phyloP scores from a whole-genome alignment of 2,888 invertebrate species.

The Parnassius glacialis region DNA sequence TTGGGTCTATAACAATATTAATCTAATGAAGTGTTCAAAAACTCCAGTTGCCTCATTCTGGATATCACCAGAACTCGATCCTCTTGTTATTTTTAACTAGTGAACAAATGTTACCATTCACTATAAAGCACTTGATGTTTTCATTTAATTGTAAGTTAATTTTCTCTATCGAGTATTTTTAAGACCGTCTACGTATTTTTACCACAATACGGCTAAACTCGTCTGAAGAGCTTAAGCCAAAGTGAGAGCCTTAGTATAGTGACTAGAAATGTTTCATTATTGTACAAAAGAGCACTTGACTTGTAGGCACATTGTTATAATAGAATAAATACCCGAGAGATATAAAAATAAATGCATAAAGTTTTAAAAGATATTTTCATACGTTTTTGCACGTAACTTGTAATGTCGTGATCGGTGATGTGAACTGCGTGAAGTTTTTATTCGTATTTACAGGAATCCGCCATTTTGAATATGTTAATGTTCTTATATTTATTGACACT shows the following conservation, averaged over 20 bases:
- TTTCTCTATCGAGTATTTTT: conserved; percentile 52
- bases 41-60: conserved; percentile 25
- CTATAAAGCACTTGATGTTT: conserved; percentile 67
- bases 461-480: conserved; percentile 38
- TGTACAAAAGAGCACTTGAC: conserved; percentile 75
- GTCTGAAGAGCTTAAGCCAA: conserved; percentile 37
- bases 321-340: conserved; percentile 70
- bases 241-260: conserved; percentile 54
- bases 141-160: conserved; percentile 63
- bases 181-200: conserved; percentile 42
- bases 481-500: conserved; percentile 28
- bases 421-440: conserved; percentile 55
- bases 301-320: conserved; percentile 75
- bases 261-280: conserved; percentile 66
- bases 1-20: conserved; percentile 9
- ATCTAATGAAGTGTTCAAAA: conserved; percentile 31
- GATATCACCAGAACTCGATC: conserved; percentile 21
- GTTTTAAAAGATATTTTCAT: conserved; percentile 76
- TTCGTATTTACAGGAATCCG: conserved; percentile 52
- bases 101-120: conserved; percentile 79
- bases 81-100: conserved; percentile 53
- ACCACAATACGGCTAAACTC: conserved; percentile 36
- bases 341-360: conserved; percentile 74
- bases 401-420: conserved; percentile 50
- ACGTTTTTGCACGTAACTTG: conserved; percentile 78